These are phyloP conservation scores for Chiloscyllium punctatum DNA, from an alignment of 2,797 vertebrate genomes.

Conservation along the genomic window DNA sequence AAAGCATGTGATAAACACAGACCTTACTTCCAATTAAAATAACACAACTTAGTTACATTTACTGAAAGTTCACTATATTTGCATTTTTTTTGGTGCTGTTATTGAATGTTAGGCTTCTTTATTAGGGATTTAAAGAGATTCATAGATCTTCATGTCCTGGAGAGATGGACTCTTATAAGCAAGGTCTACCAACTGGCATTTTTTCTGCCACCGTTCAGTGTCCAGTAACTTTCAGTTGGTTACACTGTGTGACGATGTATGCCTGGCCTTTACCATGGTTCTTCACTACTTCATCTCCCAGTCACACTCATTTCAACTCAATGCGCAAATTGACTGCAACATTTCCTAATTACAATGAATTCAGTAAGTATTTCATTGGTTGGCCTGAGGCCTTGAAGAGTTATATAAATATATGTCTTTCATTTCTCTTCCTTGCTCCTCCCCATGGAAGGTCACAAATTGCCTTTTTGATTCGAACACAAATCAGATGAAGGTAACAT, in stretches of 20 bases:
- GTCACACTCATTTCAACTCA: not conserved
- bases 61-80: constrained; percentile 53
- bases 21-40: constrained; percentile 48
- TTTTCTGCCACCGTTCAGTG: not conserved
- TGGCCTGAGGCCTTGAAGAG: not conserved
- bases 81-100: constrained; percentile 60
- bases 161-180: not conserved
- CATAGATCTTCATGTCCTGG: constrained; percentile 53
- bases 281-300: not conserved
- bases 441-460: not conserved
- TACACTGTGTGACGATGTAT: not conserved
- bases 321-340: not conserved
- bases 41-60: constrained; percentile 52
- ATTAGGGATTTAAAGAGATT: constrained; percentile 64
- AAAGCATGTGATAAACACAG: not conserved
- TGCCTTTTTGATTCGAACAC: not conserved
- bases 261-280: not conserved
- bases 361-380: not conserved
- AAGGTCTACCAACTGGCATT: not conserved
- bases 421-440: not conserved
- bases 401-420: not conserved
- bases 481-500: not conserved
- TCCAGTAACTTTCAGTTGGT: not conserved
- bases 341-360: not conserved
- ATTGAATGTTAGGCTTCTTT: constrained; percentile 51